Evolutionary conservation across 1,140 invertebrate species (phyloP).

Genomic region (Gonatopus flavifemur): DNA sequence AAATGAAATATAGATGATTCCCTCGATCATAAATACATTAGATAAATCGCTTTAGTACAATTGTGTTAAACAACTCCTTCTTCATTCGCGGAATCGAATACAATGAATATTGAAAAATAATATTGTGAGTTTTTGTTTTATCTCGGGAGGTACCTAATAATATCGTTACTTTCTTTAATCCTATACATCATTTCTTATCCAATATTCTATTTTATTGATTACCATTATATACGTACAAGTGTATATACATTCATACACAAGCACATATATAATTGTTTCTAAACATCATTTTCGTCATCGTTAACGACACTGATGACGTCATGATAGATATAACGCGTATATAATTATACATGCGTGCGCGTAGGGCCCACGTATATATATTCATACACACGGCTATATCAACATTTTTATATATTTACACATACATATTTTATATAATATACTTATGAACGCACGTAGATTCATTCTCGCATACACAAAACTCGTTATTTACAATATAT

Average conservation of each 20-base stretch:
- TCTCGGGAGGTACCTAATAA: constrained; percentile 24
- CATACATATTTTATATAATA: no score
- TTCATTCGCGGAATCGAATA: constrained; percentile 23
- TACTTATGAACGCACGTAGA: no score
- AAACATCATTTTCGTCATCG: neutral
- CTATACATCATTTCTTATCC: constrained; percentile 21
- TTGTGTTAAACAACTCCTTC: no score
- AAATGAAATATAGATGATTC: constrained; percentile 31
- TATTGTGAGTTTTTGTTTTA: constrained; percentile 18
- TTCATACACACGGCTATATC: no score
- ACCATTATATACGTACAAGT: constrained; percentile 13
- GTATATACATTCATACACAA: no score
- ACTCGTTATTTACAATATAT: no score
- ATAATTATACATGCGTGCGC: no score
- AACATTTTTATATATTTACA: no score
- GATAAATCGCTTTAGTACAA: constrained; percentile 18
- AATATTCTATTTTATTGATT: constrained; percentile 14
- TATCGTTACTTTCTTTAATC: constrained; percentile 27
- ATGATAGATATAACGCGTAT: constrained; percentile 1
- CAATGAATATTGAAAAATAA: constrained; percentile 38
- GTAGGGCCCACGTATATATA: no score
- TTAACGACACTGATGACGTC: neutral
- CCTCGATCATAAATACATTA: constrained; percentile 25
- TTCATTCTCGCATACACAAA: no score
- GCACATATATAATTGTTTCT: constrained; percentile 11